Evolutionary conservation across 2,113 vertebrate species (phyloP).

Genomic region (Atherinomorus stipes): DNA sequence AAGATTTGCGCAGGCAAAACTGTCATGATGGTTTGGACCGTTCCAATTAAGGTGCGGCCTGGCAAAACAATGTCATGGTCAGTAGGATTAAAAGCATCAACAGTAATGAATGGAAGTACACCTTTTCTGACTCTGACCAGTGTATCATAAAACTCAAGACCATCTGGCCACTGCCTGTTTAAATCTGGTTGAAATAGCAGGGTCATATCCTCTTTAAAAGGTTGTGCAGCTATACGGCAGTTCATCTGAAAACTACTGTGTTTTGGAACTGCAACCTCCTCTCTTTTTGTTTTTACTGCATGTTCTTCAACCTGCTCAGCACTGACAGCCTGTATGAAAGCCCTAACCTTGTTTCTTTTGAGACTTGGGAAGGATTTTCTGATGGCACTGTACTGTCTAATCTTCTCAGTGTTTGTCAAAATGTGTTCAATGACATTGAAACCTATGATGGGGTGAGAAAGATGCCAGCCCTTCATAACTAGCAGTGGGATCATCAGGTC

Average conservation of each 20-base stretch:
- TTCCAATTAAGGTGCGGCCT: neutral
- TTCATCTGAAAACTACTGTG: constrained; percentile 1
- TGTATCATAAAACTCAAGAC: constrained; percentile 32
- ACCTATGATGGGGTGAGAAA: constrained; percentile 41
- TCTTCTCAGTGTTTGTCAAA: neutral
- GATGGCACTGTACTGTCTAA: neutral
- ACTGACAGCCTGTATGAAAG: constrained; percentile 31
- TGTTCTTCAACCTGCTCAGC: neutral
- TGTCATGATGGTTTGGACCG: neutral
- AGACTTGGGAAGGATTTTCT: constrained; percentile 13
- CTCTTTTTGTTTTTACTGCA: constrained; percentile 5
- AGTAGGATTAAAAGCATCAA: constrained; percentile 21
- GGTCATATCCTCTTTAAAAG: constrained; percentile 24
- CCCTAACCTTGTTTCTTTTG: constrained; percentile 8
- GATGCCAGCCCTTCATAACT: constrained; percentile 25
- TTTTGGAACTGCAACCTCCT: neutral
- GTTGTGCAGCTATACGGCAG: neutral
- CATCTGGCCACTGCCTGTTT: constrained; percentile 30
- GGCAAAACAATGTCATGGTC: constrained; percentile 17
- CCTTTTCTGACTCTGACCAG: constrained; percentile 12
- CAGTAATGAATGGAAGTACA: neutral
- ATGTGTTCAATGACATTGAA: constrained; percentile 53
- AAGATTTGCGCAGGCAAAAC: too few relatives aligned
- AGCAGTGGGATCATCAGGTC: constrained; percentile 38
- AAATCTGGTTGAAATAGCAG: constrained; percentile 31